Base-by-base conservation (phyloP, 2,797 vertebrate species). In the Tragelaphus eurycerus region DNA sequence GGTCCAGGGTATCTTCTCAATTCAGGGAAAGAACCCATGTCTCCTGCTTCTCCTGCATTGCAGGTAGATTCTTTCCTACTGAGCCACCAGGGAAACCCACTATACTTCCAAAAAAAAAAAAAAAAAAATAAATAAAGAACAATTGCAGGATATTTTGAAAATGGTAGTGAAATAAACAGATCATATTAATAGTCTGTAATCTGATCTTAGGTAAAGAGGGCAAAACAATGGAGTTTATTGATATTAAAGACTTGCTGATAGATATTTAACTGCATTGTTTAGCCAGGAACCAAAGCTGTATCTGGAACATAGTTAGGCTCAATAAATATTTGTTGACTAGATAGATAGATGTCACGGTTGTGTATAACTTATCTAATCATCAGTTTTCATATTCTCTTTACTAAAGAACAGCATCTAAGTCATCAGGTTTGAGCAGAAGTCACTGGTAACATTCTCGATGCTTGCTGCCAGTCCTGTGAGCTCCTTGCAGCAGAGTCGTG, bases 201-300 rank as follows among this genome's bases (percentile, higher is more conserved):
- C 54, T 88, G 52, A 50, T 92, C 31, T 93, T 96, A 96, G 96
- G 86, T 96, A 90, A 97, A 34, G 54, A 95, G 8, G 82, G 34
- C 4, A 50, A 64, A 93, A 90, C 95, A 90, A 90, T 90, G 92
- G 71, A 34, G 3, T 4, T 59, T 60, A 86, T 19, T 60, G 87
- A 74, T 46, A 13, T 57, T 29, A 25, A 12, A 25, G 19, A 23
- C 15, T 59, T 31, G 9, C 79, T 54, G 95, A 83, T 90, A 93
- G 67, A 79, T 67, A 86, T 92, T 83, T 55, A 89, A 23, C 79
- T 29, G 6, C 4, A 9, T 34, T 57, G 27, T 83, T 92, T 84
- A 21, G 6, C 43, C 60, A 76, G 67, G 55, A 57, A 48, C 62
- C 64, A 59, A 29, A 0, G 11, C 4, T 14, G 3, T n/a, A 62